Evolutionary conservation across 2,797 vertebrate species (phyloP), one percentile per base, ranked within the genome.

Genomic region (Sphaeramia orbicularis): DNA sequence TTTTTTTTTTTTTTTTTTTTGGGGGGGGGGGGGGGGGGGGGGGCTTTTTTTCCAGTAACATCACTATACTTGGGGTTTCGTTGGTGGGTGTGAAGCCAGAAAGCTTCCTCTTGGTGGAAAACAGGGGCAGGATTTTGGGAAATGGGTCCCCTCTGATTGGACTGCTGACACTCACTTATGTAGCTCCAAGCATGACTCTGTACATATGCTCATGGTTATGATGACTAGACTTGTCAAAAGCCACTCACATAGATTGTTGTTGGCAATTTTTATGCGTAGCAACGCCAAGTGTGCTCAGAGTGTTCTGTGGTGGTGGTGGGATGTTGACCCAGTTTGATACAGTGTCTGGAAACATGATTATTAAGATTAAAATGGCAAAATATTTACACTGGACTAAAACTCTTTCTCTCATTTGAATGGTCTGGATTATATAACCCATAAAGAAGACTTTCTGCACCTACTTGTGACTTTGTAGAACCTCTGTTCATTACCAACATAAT

Each of bases 161-260:
- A 56, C 37, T 1, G 2, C 55, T 77, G 52, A 64, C 72, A 50
- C 75, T 38, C 0, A 62, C 54, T 71, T 58, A 12, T 79, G 61
- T 50, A 63, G 3, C 35, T 56, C 51, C 32, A 64, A 27, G 15
- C 65, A 66, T 44, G 19, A 27, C 36, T 48, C 55, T 78, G 62
- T 61, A 42, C 81, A 90, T 71, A 69, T 87, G 85, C 58, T 86
- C 63, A 60, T 78, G 18, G 61, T 92, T 90, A 74, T 9, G n/a
- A 65, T 51, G 56, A 76, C 65, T 61, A 74, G 76, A 77, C 53
- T 74, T 72, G 71, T 90, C 81, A 84, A 54, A 14, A 18, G 32
- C 24, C 55, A 73, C 50, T 67, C 41, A 10, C 21, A 13, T 63
- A 74, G 76, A 89, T 91, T 81, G 65, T 52, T 71, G 49, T 62